Percentiles rank a stretch among this genome's conserved stretches.
phyloP scores from a whole-genome alignment of 2,113 vertebrate genomes.

The Donacobius atricapilla region DNA sequence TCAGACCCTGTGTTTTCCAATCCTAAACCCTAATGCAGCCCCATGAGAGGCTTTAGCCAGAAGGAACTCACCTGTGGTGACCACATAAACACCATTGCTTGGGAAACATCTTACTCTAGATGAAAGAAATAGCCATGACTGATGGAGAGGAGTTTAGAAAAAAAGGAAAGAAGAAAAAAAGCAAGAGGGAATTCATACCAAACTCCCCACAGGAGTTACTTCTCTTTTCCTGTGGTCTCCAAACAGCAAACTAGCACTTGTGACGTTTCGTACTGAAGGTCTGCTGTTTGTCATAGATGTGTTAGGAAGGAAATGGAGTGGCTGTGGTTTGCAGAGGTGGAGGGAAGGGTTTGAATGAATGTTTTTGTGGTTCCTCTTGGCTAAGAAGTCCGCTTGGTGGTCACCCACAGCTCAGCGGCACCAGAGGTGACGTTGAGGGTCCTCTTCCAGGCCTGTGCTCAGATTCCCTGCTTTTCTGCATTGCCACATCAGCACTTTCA shows the following conservation, averaged over 20 bases:
- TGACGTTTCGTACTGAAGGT: neutral
- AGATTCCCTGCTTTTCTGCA: constrained; percentile 45
- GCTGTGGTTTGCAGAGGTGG: constrained; percentile 1
- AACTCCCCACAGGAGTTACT: neutral
- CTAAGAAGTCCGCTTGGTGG: neutral
- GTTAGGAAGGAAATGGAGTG: neutral
- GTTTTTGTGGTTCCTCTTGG: constrained; percentile 22
- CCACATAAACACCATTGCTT: neutral
- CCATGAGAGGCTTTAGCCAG: neutral
- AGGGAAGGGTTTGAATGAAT: neutral
- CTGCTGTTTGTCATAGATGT: neutral
- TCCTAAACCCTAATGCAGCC: neutral
- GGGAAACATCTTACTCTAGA: neutral
- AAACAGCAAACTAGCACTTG: neutral
- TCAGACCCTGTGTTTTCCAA: constrained; percentile 8
- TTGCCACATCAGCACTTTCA: constrained; percentile 66
- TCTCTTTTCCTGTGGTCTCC: neutral
- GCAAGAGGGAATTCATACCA: neutral
- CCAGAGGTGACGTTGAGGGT: neutral
- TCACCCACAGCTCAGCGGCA: neutral
- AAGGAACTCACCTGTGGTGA: neutral
- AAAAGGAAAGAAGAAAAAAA: neutral
- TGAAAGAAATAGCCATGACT: neutral
- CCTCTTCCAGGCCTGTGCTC: constrained; percentile 60
- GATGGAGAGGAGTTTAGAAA: neutral